Percentiles rank a stretch among this genome's conserved stretches.
Conservation (phyloP, 2,113 vertebrate genomes). For the Erythrolamprus reginae region DNA sequence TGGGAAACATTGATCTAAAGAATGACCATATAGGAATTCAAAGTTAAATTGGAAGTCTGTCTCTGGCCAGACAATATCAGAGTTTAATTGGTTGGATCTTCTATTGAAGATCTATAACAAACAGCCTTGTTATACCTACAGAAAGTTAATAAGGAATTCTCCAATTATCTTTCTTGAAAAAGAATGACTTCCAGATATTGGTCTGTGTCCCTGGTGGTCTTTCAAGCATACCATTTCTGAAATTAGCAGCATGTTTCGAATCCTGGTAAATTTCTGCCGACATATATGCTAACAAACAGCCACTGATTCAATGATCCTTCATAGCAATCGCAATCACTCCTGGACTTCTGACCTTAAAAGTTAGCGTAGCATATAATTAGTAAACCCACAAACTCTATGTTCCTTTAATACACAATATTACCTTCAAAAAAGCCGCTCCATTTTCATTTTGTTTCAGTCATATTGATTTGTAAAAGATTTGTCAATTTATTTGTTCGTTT, state of each 20-base stretch:
- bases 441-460: not conserved
- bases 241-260: not conserved
- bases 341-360: rapidly evolving
- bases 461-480: not conserved
- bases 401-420: not conserved
- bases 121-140: not conserved
- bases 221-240: not conserved
- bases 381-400: not conserved
- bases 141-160: not conserved
- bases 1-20: too few relatives aligned
- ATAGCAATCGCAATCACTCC: rapidly evolving
- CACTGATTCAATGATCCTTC: conserved; percentile 16
- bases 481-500: not conserved
- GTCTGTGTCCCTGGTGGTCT: not conserved
- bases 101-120: not conserved
- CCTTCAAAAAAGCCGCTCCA: not conserved
- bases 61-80: not conserved
- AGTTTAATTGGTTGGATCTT: not conserved
- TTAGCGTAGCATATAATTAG: not conserved
- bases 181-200: not conserved
- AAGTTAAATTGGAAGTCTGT: not conserved
- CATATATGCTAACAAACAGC: not conserved
- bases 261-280: conserved; percentile 10
- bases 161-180: not conserved
- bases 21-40: too few relatives aligned